Percentiles rank a stretch among this genome's conserved stretches.
Conservation (phyloP, 2,797 vertebrate genomes). For the Phrynocephalus vlangalii region DNA sequence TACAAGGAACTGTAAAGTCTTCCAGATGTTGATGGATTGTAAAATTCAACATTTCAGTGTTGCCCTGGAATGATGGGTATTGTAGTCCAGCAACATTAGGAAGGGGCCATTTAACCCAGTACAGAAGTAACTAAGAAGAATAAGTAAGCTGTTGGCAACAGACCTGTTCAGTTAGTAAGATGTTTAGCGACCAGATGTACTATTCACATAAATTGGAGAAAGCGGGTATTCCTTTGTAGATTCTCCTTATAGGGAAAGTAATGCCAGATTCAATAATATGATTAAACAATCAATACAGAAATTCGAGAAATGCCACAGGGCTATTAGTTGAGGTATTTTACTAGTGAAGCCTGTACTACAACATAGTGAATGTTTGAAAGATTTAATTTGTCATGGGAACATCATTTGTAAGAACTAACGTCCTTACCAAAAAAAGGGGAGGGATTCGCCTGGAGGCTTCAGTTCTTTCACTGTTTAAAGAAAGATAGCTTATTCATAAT, state of each 20-base stretch:
- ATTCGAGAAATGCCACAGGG: background rate
- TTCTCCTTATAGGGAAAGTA: background rate
- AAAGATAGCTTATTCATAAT: constrained; percentile 11
- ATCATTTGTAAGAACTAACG: background rate
- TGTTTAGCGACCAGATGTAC: background rate
- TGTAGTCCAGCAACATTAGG: too few species aligned
- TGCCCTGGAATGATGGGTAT: too few species aligned
- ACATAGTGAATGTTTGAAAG: background rate
- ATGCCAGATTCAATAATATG: background rate
- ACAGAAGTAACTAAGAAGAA: background rate
- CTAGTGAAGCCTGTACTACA: background rate
- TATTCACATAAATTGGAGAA: background rate
- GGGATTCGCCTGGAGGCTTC: background rate
- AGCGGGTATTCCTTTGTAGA: background rate
- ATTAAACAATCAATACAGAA: background rate
- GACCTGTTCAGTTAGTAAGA: background rate
- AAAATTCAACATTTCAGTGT: too few species aligned
- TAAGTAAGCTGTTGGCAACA: background rate
- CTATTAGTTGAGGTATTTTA: background rate
- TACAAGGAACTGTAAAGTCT: too few species aligned
- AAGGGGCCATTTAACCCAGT: background rate
- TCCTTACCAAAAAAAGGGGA: too few species aligned
- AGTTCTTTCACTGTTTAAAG: constrained; percentile 4
- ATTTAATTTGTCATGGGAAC: background rate
- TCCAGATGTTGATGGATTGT: too few species aligned